phyloP scores from a whole-genome alignment of 2,888 invertebrate genomes.

The Nezara viridula region DNA sequence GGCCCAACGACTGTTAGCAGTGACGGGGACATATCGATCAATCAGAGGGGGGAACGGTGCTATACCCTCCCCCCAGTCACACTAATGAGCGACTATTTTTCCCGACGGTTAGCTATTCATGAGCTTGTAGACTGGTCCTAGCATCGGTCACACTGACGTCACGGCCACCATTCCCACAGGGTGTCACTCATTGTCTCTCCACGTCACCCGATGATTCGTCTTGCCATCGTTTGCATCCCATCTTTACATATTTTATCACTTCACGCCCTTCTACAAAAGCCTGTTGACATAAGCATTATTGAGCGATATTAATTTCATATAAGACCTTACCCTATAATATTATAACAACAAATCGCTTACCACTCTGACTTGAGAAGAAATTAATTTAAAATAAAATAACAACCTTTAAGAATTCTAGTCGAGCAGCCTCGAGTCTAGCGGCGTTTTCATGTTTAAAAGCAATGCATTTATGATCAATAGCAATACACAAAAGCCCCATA shows the following conservation, averaged over 20 bases:
- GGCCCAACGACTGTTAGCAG: not conserved
- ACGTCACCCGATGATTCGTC: not conserved
- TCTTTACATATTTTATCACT: constrained; percentile 26
- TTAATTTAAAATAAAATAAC: no score
- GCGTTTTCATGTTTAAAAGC: no score
- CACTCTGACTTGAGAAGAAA: no score
- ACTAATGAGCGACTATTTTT: constrained; percentile 42
- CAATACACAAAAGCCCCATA: no score
- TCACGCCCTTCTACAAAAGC: not conserved
- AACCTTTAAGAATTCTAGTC: no score
- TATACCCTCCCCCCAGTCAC: no score
- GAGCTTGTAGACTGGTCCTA: constrained; percentile 27
- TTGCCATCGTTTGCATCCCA: constrained; percentile 4
- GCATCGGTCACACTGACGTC: constrained; percentile 14
- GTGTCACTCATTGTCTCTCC: not conserved
- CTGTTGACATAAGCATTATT: not conserved
- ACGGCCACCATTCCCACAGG: constrained; percentile 15
- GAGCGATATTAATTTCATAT: not conserved
- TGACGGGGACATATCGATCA: not conserved
- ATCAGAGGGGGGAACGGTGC: not conserved
- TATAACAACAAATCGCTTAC: no score
- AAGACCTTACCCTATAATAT: not conserved
- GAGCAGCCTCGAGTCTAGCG: no score
- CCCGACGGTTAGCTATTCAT: constrained; percentile 43
- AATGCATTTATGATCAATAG: no score